Evolutionary conservation across 2,888 invertebrate genomes (phyloP).

Genomic region (Eupithecia exiguata): DNA sequence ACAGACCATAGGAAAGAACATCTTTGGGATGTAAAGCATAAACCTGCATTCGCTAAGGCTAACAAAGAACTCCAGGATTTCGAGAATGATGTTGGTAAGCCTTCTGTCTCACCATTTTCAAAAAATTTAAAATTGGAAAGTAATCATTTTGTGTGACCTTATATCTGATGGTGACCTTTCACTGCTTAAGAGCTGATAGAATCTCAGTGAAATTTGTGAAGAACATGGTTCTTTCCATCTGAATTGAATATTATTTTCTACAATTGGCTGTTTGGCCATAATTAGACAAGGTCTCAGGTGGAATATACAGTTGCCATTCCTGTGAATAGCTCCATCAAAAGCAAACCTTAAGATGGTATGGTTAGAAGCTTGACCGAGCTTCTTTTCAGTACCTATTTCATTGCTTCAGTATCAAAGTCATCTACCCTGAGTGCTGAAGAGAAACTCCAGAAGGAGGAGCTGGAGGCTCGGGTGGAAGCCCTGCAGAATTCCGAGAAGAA

Average conservation of each 20-base stretch:
- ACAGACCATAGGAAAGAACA: constrained; percentile 91
- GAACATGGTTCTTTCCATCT: not conserved
- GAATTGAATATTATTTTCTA: not conserved
- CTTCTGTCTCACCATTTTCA: too few relatives aligned
- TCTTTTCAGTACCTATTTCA: not conserved
- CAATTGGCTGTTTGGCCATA: not conserved
- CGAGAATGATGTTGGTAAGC: constrained; percentile 86
- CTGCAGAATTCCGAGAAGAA: constrained; percentile 94
- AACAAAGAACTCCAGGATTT: constrained; percentile 89
- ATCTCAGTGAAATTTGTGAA: not conserved
- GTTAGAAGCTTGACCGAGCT: not conserved
- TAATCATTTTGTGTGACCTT: not conserved
- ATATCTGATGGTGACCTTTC: not conserved
- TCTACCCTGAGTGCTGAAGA: constrained; percentile 85
- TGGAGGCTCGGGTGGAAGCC: constrained; percentile 93
- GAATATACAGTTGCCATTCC: not conserved
- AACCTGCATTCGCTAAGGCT: constrained; percentile 90
- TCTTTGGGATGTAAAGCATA: constrained; percentile 93
- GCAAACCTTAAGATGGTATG: not conserved
- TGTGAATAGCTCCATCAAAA: not conserved
- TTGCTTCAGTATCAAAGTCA: constrained; percentile 66
- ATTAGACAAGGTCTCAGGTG: not conserved
- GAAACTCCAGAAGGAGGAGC: constrained; percentile 93
- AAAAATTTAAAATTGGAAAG: not conserved
- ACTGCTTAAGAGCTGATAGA: not conserved